Conservation (phyloP, 2,797 vertebrate genomes). For the Artibeus jamaicensis region DNA sequence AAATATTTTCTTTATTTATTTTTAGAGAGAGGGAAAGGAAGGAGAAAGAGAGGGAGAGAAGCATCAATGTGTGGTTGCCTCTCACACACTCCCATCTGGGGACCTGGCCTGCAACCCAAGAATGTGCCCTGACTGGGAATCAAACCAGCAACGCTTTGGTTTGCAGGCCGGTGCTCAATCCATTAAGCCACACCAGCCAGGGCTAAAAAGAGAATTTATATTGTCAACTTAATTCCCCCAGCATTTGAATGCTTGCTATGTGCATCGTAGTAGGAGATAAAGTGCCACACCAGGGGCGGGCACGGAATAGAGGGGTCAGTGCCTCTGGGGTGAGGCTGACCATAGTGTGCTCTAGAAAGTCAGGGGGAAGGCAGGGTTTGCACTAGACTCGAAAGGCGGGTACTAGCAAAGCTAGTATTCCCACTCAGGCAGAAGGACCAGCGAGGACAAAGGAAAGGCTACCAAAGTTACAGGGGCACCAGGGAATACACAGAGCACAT, state of each 20-base stretch:
- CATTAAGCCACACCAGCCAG: no score
- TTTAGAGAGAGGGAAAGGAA: no score
- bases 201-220: slow-evolving; percentile 1
- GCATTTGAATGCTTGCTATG: neutral
- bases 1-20: no score
- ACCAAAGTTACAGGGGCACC: neutral
- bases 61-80: no score
- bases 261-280: neutral
- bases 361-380: neutral
- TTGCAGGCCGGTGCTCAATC: no score
- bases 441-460: neutral
- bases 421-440: neutral
- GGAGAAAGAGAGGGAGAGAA: no score
- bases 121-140: no score
- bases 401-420: neutral
- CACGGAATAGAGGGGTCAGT: no score
- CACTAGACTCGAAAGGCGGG: neutral
- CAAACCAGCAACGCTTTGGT: no score
- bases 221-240: neutral
- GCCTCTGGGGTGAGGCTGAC: neutral
- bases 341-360: neutral
- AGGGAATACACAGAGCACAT: neutral
- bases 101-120: no score
- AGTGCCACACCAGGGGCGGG: neutral
- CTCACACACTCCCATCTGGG: no score